A percentile compares a stretch with the other conserved stretches of the same genome.
Conservation (phyloP, 2,113 vertebrate genomes). For the Anguilla japonica region DNA sequence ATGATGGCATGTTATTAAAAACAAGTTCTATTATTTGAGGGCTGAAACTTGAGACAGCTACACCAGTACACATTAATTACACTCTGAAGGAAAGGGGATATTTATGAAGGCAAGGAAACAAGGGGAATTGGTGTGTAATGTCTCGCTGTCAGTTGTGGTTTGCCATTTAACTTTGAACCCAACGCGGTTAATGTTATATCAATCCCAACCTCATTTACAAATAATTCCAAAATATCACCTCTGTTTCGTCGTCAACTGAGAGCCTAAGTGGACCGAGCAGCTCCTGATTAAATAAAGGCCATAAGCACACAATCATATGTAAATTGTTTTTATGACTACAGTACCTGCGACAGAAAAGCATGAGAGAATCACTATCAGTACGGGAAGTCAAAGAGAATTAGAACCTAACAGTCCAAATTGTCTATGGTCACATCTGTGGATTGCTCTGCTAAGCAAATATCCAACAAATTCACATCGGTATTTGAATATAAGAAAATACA, state of each 20-base stretch:
- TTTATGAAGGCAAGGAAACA: conserved; percentile 26
- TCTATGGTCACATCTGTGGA: conserved; percentile 28
- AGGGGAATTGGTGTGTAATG: conserved; percentile 10
- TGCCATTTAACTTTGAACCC: conserved; percentile 24
- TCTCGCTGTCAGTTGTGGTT: conserved; percentile 23
- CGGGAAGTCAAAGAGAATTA: conserved; percentile 33
- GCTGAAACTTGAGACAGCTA: conserved; percentile 26
- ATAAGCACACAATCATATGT: conserved; percentile 33
- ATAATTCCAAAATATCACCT: conserved; percentile 29
- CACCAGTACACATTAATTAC: conserved; percentile 29
- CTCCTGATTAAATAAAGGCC: conserved; percentile 35
- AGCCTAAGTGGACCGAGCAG: neutral
- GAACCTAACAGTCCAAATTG: conserved; percentile 24
- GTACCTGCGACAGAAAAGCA: conserved; percentile 16
- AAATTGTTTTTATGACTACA: conserved; percentile 32
- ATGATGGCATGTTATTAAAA: conserved; percentile 28
- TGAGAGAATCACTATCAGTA: conserved; percentile 20
- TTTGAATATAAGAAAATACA: neutral
- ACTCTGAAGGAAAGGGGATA: conserved; percentile 23
- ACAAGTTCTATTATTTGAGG: conserved; percentile 33
- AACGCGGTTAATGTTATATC: conserved; percentile 28
- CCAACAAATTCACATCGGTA: neutral
- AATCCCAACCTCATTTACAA: conserved; percentile 21
- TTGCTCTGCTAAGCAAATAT: conserved; percentile 25
- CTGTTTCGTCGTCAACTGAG: conserved; percentile 12